A percentile compares a stretch with the other conserved stretches of the same genome.
phyloP scores from a whole-genome alignment of 2,113 vertebrate species.

The Myiagra hebetior region DNA sequence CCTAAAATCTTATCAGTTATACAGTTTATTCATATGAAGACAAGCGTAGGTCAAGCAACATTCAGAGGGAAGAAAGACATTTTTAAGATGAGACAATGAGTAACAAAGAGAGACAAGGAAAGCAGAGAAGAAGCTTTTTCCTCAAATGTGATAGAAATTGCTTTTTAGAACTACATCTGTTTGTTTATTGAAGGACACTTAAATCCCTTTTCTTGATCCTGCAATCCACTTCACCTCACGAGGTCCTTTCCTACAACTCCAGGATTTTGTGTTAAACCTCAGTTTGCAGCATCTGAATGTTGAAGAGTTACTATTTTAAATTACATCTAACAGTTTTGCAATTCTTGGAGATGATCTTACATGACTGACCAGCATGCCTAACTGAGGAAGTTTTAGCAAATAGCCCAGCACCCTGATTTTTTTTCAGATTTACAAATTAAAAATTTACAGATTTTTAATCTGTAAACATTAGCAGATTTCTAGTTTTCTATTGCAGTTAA shows the following conservation, averaged over 20 bases:
- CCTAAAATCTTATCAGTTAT: neutral
- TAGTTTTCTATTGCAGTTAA: neutral
- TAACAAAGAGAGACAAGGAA: neutral
- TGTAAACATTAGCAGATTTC: neutral
- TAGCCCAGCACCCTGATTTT: neutral
- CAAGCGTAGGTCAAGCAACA: neutral
- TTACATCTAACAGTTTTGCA: neutral
- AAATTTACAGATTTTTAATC: too few relatives aligned
- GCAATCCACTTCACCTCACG: neutral
- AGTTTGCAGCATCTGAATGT: neutral
- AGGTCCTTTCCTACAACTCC: neutral
- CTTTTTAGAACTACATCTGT: neutral
- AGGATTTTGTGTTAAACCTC: neutral
- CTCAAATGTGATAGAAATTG: neutral
- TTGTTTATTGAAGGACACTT: conserved; percentile 4
- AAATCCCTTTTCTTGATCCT: neutral
- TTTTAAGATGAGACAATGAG: neutral
- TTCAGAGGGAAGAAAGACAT: neutral
- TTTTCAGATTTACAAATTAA: too few relatives aligned
- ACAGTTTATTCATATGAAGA: neutral
- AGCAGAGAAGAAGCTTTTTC: neutral
- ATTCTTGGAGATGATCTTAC: neutral
- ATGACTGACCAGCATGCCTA: neutral
- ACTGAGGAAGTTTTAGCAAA: accelerated
- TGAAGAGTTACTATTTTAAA: neutral